A percentile compares a stretch with the other conserved stretches of the same genome.
Evolutionary conservation across 2,888 invertebrate species (phyloP).

Genomic region (Adela reaumurella): DNA sequence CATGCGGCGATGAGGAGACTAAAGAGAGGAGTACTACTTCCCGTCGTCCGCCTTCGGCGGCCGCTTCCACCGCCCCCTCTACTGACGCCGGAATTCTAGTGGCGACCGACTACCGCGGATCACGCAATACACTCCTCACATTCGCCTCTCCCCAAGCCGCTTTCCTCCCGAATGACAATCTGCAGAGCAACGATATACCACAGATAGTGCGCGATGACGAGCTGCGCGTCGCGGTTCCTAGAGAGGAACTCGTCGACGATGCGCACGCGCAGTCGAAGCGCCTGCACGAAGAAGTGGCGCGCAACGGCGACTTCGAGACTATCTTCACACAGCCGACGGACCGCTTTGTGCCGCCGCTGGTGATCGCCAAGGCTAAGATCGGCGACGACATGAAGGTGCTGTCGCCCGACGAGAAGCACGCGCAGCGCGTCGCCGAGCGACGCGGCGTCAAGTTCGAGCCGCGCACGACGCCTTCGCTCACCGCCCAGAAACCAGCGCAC

Average conservation of each 20-base stretch:
- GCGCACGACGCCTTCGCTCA: no score
- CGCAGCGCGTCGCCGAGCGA: constrained; percentile 27
- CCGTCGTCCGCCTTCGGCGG: no score
- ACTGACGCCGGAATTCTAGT: no score
- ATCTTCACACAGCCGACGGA: constrained; percentile 49
- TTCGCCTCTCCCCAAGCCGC: constrained; percentile 20
- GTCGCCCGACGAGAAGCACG: constrained; percentile 46
- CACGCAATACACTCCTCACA: constrained; percentile 6
- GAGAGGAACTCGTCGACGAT: constrained; percentile 30
- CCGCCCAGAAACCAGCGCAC: no score
- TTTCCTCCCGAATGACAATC: constrained; percentile 24
- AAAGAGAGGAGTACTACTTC: no score
- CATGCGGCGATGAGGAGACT: no score
- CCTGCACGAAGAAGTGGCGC: constrained; percentile 40
- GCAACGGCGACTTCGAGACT: constrained; percentile 39
- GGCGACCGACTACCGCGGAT: no score
- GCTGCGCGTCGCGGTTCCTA: neutral
- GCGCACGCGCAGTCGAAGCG: constrained; percentile 40
- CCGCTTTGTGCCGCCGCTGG: constrained; percentile 48
- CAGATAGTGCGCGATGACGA: constrained; percentile 21
- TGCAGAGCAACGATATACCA: constrained; percentile 36
- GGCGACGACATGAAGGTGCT: constrained; percentile 49
- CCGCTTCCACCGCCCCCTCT: no score
- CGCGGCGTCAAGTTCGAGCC: no score
- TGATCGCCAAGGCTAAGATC: constrained; percentile 50